Evolutionary conservation across 2,888 invertebrate species (phyloP).

Genomic region (Lycocerus yunnanus): DNA sequence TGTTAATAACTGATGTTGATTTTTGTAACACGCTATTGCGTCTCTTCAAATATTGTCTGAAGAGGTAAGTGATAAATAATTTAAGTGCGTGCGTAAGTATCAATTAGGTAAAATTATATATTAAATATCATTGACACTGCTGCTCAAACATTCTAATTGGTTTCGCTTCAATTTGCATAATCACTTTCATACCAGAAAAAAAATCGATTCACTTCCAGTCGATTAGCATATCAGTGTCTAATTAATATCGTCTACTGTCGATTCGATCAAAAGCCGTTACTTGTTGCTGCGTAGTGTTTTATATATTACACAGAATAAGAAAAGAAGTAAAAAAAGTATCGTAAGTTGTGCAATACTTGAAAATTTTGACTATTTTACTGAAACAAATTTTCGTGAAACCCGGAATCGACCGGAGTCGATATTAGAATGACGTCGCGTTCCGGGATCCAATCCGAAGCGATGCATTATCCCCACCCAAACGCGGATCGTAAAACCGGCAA

Average conservation of each 20-base stretch:
- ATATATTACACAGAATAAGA: not conserved
- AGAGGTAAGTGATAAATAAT: not conserved
- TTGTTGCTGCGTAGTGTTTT: not conserved
- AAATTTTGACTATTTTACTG: not conserved
- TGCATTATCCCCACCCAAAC: slow-evolving; percentile 33
- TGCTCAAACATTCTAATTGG: not conserved
- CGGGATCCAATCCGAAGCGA: slow-evolving; percentile 29
- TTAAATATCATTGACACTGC: not conserved
- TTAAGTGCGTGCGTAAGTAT: not conserved
- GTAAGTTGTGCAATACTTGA: not conserved
- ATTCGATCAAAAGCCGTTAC: not conserved
- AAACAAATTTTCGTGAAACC: slow-evolving; percentile 12
- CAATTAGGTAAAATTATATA: not conserved
- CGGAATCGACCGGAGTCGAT: slow-evolving; percentile 35
- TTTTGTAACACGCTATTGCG: not conserved
- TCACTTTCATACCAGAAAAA: not conserved
- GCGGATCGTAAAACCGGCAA: slow-evolving; percentile 39
- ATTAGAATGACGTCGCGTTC: slow-evolving; percentile 34
- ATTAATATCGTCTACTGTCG: not conserved
- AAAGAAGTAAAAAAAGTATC: not conserved
- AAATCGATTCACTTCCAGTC: not conserved
- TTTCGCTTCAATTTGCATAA: not conserved
- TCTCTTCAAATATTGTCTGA: not conserved
- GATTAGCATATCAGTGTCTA: not conserved
- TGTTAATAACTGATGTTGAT: not conserved